A percentile compares a stretch with the other conserved stretches of the same genome.
Evolutionary conservation across 2,113 vertebrate genomes (phyloP).

Genomic region (Fregata magnificens): DNA sequence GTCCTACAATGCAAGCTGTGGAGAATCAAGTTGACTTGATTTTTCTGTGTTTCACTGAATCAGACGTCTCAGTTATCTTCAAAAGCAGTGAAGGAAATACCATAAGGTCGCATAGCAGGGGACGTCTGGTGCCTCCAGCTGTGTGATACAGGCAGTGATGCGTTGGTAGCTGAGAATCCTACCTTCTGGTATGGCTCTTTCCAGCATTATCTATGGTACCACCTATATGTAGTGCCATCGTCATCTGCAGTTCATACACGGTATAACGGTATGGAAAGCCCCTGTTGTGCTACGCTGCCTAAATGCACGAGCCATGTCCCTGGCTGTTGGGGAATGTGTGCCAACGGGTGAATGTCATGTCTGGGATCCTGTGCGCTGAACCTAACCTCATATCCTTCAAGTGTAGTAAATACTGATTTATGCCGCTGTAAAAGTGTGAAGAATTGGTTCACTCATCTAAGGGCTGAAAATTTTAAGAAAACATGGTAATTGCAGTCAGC

Average conservation of each 20-base stretch:
- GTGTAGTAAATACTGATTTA: neutral
- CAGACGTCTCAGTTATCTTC: neutral
- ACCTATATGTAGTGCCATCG: neutral
- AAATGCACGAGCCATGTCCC: rapidly evolving
- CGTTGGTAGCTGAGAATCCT: neutral
- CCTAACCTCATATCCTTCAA: neutral
- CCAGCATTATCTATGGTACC: neutral
- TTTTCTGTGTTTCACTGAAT: neutral
- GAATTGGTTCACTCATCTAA: neutral
- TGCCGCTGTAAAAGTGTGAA: neutral
- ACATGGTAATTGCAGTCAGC: neutral
- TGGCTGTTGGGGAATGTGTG: neutral
- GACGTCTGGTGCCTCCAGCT: neutral
- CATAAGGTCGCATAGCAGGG: rapidly evolving
- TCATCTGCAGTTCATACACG: neutral
- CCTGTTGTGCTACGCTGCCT: neutral
- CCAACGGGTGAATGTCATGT: neutral
- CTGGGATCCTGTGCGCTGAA: neutral
- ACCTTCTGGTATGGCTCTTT: neutral
- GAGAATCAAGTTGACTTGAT: neutral
- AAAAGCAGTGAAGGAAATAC: neutral
- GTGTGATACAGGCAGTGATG: neutral
- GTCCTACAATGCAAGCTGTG: neutral
- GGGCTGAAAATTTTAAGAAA: neutral
- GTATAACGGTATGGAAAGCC: neutral